Evolutionary conservation across 1,140 invertebrate genomes (phyloP), one percentile per base, ranked within the genome.

Genomic region (Drosophila dunni): DNA sequence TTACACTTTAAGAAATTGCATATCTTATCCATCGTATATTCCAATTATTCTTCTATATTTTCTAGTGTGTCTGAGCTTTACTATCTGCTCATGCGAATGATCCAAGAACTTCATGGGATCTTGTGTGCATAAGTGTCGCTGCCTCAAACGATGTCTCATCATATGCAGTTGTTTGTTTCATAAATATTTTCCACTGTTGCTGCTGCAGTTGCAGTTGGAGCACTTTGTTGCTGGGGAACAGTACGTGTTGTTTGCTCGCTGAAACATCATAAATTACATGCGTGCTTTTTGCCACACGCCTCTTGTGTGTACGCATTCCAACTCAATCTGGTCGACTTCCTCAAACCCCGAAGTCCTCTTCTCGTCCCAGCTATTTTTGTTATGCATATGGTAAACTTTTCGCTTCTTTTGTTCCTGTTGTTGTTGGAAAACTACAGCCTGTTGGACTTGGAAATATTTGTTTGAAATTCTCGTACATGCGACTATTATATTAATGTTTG

Each of bases 191-290:
- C 46, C 62, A 51, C 71, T 58, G 62, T 68, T 75, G 58, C 50
- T 38, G 60, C 51, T 53, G 60, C 71, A 54, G 62, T 68, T 75
- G 58, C 50, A 46, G 60, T 61, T 53, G 60, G 45, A 48, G 50
- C 36, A 54, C 33, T 38, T 54, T 65, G 17, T 33, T 66, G 46
- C 24, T 67, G 54, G 33, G 67, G 65, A 13, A 50, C 17, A 51
- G 29, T 83, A 83, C 82, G 82, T 86, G 82, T 86, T 86, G 83
- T 86, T 86, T 86, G 86, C 75, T 81, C 83, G 84, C 83, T 86
- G 83, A 86, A 86, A 86, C 83, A 88, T 88, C 83, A 88, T 88
- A 88, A 88, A 88, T 88, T 89, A 88, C 83, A 88, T 78, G 84
- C 83, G 83, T 86, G 82, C 83, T 73, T 77, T 79, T 79, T 82